These are phyloP conservation scores for Thaumatotibia leucotreta DNA, from an alignment of 1,140 invertebrate species.

Conservation along the genomic window DNA sequence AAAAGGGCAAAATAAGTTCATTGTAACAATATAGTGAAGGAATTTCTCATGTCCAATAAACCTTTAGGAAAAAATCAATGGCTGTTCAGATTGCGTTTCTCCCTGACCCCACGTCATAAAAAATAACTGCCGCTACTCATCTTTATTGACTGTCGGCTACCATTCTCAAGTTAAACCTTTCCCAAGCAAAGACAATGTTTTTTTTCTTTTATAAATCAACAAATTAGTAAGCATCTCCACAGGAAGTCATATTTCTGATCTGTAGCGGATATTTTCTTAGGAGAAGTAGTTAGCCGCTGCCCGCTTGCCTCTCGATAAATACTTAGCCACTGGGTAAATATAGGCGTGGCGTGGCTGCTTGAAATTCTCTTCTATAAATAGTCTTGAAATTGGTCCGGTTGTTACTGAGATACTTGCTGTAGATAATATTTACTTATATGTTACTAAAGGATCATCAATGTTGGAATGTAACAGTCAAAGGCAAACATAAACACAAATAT, in stretches of 20 bases:
- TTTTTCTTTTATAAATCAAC: constrained; percentile 7
- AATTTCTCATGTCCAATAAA: too few relatives aligned
- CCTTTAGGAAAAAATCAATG: too few relatives aligned
- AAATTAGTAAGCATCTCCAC: not conserved
- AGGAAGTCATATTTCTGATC: constrained; percentile 6
- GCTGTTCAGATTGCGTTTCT: too few relatives aligned
- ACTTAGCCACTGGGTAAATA: not conserved
- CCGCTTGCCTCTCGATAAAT: not conserved
- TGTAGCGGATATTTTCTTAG: not conserved
- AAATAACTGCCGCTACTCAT: not conserved
- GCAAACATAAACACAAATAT: too few relatives aligned
- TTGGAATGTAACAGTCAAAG: too few relatives aligned
- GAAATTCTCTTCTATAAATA: not conserved
- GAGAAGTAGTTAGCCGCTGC: not conserved
- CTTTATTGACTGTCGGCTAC: not conserved
- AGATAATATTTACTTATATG: not conserved
- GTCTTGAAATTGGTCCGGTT: not conserved
- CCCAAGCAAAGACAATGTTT: not conserved
- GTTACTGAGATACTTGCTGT: not conserved
- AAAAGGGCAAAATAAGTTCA: too few relatives aligned
- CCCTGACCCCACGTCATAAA: not conserved
- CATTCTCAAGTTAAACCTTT: not conserved
- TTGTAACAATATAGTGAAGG: too few relatives aligned
- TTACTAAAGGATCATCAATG: not conserved
- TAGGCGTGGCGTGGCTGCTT: not conserved